Conservation (phyloP, 2,113 vertebrate species). For the Conger conger region DNA sequence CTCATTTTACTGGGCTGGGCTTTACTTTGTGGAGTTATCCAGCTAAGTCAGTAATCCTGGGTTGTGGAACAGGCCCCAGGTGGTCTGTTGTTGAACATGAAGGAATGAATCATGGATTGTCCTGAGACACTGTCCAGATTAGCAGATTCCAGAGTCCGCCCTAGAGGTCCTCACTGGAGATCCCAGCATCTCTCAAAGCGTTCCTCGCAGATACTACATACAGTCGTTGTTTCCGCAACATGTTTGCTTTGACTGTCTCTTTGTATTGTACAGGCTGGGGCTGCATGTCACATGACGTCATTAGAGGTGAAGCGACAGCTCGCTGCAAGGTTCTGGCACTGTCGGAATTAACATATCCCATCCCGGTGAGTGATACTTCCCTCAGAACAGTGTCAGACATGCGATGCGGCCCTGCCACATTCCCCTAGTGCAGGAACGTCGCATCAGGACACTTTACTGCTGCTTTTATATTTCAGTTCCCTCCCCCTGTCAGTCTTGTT, state of each 20-base stretch:
- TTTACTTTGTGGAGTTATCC: too few species aligned
- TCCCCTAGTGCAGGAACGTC: slow-evolving; percentile 21
- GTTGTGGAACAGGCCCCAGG: too few species aligned
- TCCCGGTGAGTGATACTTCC: slow-evolving; percentile 18
- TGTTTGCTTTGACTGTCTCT: not conserved
- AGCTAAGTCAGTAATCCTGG: too few species aligned
- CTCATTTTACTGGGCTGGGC: too few species aligned
- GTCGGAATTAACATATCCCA: not conserved
- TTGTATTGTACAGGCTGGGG: not conserved
- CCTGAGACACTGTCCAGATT: not conserved
- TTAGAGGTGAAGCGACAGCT: not conserved
- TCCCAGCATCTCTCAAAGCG: not conserved
- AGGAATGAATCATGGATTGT: not conserved
- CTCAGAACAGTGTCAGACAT: slow-evolving; percentile 29
- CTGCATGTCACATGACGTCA: not conserved
- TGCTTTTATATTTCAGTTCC: not conserved
- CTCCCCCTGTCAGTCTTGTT: not conserved
- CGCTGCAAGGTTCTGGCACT: not conserved
- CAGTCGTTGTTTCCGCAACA: not conserved
- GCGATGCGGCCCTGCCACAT: slow-evolving; percentile 35
- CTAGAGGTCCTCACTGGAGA: not conserved
- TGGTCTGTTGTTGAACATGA: not conserved
- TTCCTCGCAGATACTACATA: not conserved
- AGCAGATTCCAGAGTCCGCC: not conserved
- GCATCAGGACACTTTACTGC: not conserved